Evolutionary conservation across 2,888 invertebrate species (phyloP), one percentile per base, ranked within the genome.

Genomic region (Drosophila setosimentum): DNA sequence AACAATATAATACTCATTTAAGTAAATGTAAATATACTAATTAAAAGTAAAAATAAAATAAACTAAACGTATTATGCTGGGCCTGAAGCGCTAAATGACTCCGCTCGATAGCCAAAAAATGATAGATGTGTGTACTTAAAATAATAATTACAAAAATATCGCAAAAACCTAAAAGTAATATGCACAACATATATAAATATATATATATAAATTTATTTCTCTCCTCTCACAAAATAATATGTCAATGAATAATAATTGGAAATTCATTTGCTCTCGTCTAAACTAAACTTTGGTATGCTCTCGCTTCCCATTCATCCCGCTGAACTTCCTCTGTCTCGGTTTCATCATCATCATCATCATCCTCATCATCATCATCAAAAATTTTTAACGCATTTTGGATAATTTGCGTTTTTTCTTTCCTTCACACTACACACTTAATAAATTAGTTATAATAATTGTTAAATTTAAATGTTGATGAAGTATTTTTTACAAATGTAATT

Each of bases 401-500:
- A 37, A 37, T n/a, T 13, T 32, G 62, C 50, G 33, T 29, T 62
- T 29, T 62, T 70, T 65, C 62, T n/a, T 27, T 24, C 13, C 8
- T n/a, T 33, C 37, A 27, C 42, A 40, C 29, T 32, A 45, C 59
- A 64, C 62, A 67, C 79, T 89, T 75, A 79, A 78, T 76, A 80
- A 76, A 83, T 89, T 84, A 90, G 68, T 79, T 82, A 79, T 73
- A 68, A 74, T 81, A 80, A 85, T 69, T 76, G 53, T 87, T 91
- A 83, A 82, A 83, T 83, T 86, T 90, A 87, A 91, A 90, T 91
- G 90, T 78, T 78, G 80, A 91, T 88, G 91, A 88, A 89, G 72
- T 87, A 76, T 88, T 91, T 91, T 79, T 80, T 80, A 88, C 91
- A 91, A 90, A 91, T 91, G 91, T 83, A 78, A 82, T 91, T 89